Base-by-base conservation (phyloP, 2,113 vertebrate genomes). In the Neopipo cinnamomea region DNA sequence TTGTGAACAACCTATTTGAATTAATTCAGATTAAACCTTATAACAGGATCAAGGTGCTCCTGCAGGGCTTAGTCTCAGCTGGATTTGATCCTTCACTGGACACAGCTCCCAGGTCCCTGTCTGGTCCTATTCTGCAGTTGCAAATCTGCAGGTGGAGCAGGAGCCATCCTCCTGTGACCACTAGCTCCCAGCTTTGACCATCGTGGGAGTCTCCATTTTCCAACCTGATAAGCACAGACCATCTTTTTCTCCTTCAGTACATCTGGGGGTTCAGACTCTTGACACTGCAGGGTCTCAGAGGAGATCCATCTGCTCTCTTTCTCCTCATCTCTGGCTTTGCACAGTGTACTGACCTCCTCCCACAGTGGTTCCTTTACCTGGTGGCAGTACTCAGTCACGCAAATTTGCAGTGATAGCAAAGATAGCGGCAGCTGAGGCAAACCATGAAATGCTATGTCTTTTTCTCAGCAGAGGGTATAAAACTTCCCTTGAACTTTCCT, bases 371-470 rank as follows among this genome's bases (percentile, higher is more conserved):
- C 28, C 28, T 67, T 70, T 74, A 16, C 52, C 25, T 52, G 30
- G 8, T 31, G 39, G 35, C 81, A 52, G 4, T 11, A 27, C 7
- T 65, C 61, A 70, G 61, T 44, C 68, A 42, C 6, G 2, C 4
- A 2, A 42, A n/a, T 20, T 56, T 85, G n/a, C 31, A 22, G 53
- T 33, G 50, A 86, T 70, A 33, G 25, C 44, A 41, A 85, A 71
- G 55, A 35, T 3, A 56, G 33, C 20, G 66, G n/a, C 13, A 79
- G 8, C 63, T 79, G 68, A 62, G 62, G 22, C 11, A 82, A 49
- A 67, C 3, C 16, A 30, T 5, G 8, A 78, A 73, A 58, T 33
- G 8, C 6, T 24, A 6, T 0, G 0, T 12, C 2, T 42, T 66
- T 75, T 77, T 42, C 35, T 74, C 81, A 78, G 22, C 11, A 85